A percentile compares a stretch with the other conserved stretches of the same genome.
Conservation (phyloP, 2,113 vertebrate genomes). For the Hippocampus mohnikei region DNA sequence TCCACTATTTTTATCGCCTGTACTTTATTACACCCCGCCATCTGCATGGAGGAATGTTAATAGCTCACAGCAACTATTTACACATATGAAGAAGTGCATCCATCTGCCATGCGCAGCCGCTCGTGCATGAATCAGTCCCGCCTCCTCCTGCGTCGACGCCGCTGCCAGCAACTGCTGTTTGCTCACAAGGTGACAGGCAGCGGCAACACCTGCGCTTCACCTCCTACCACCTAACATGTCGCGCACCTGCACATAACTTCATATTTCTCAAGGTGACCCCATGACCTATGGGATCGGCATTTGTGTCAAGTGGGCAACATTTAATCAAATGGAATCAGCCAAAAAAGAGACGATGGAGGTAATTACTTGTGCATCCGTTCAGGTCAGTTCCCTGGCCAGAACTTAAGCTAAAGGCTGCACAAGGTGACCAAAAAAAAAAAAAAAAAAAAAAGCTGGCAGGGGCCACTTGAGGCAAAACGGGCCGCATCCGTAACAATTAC, state of each 20-base stretch:
- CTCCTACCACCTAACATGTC: conserved; percentile 68
- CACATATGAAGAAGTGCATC: conserved; percentile 76
- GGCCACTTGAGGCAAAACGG: conserved; percentile 26
- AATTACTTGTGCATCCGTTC: conserved; percentile 62
- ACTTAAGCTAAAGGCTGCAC: conserved; percentile 46
- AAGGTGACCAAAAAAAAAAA: conserved; percentile 55
- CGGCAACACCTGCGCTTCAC: conserved; percentile 66
- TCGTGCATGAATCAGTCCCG: conserved; percentile 79
- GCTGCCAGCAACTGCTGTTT: conserved; percentile 79
- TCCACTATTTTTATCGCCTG: conserved; percentile 69
- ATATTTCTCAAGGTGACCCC: conserved; percentile 49
- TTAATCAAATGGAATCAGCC: conserved; percentile 63
- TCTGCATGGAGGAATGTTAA: conserved; percentile 79
- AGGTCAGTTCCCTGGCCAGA: conserved; percentile 52
- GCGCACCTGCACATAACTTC: conserved; percentile 38
- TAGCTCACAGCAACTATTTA: conserved; percentile 77
- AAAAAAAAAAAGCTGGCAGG: conserved; percentile 34
- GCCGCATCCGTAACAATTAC: conserved; percentile 41
- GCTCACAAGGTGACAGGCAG: conserved; percentile 78
- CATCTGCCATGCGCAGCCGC: conserved; percentile 78
- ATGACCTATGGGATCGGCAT: conserved; percentile 23
- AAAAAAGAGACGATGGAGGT: conserved; percentile 67
- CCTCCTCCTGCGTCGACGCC: conserved; percentile 52
- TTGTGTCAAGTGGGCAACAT: conserved; percentile 34
- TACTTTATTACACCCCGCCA: conserved; percentile 82